A percentile compares a stretch with the other conserved stretches of the same genome.
phyloP scores from a whole-genome alignment of 2,797 vertebrate genomes.

The Characodon lateralis region DNA sequence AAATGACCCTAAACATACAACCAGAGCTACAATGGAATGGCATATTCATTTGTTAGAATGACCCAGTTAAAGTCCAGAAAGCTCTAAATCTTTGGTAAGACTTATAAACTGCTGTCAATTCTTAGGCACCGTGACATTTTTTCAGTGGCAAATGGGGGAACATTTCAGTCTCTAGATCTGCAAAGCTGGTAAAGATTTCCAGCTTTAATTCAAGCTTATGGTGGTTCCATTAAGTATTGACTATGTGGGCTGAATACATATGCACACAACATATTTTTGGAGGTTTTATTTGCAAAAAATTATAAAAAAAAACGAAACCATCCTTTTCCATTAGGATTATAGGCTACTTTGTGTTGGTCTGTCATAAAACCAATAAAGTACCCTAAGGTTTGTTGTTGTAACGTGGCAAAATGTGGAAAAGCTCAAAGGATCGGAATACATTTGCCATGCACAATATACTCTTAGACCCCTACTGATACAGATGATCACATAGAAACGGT shows the following conservation, averaged over 20 bases:
- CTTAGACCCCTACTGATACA: neutral
- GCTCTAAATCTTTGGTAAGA: neutral
- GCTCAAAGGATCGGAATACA: neutral
- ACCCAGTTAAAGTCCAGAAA: neutral
- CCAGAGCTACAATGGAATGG: neutral
- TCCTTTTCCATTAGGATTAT: neutral
- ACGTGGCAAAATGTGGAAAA: neutral
- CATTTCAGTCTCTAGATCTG: neutral
- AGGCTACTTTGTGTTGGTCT: neutral
- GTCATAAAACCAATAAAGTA: neutral
- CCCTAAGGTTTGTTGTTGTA: neutral
- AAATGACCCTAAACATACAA: neutral
- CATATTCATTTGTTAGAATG: neutral
- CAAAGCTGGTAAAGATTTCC: neutral
- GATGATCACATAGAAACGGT: neutral
- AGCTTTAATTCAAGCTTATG: neutral
- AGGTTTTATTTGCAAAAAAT: neutral
- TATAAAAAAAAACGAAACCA: neutral
- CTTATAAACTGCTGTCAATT: neutral
- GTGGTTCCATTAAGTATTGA: neutral
- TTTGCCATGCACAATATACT: neutral
- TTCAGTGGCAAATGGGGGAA: neutral
- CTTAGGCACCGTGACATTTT: neutral
- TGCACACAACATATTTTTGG: neutral
- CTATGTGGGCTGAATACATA: neutral